Base-by-base conservation (phyloP, 2,113 vertebrate species). In the Gymnobelideus leadbeateri region DNA sequence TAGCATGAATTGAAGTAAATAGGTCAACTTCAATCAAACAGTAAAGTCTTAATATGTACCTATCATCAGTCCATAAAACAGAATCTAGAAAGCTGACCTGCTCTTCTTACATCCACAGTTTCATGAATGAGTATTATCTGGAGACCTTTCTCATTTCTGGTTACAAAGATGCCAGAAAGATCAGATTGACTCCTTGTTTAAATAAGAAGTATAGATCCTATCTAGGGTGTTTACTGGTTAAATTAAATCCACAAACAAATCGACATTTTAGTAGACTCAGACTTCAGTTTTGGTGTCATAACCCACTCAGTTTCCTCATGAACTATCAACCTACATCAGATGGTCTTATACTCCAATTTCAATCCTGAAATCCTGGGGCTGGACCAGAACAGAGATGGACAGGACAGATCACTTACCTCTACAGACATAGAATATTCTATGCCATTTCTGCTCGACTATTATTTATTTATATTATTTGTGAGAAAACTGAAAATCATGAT, bases 241-340 rank as follows among this genome's bases (percentile, higher is more conserved):
- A 77, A 77, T 77, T 77, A 43, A 21, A 84, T 43, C 19, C 68
- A 84, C 68, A 61, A 61, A 3, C 31, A 92, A 84, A 54, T 6
- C 10, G 94, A 90, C 89, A 47, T 49, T 84, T 91, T 52, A 95
- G 95, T 54, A 96, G 94, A 96, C n/a, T 95, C 50, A 68, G 2
- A 51, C 91, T 93, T 54, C 49, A 92, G 52, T 46, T 89, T 95
- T 93, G 31, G 43, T 31, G 92, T 91, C 94, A 24, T 23, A 94
- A 92, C 8, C 24, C 93, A 54, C 3, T 46, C 77, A 93, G 26
- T 92, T 37, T 8, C 95, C 93, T 26, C 53, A 49, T 89, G 91
- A 91, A 3, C 16, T 21, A 55, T 92, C 52, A n/a, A 46, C 51
- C n/a, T 84, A 43, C 3, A 7, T 84, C n/a, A 84, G 31, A 84